A percentile compares a stretch with the other conserved stretches of the same genome.
Conservation (phyloP, 2,888 invertebrate genomes). For the Archips xylosteana region DNA sequence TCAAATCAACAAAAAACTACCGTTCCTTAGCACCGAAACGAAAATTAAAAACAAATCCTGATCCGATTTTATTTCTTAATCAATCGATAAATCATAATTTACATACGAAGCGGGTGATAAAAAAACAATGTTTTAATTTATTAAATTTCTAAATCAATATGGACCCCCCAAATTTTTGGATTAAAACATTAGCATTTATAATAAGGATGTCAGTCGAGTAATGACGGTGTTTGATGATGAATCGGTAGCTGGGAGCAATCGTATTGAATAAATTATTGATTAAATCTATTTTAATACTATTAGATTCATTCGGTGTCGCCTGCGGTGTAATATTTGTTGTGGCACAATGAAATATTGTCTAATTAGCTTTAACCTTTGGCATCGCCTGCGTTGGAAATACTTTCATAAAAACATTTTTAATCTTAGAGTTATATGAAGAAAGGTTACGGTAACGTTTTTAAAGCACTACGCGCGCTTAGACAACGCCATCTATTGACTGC, state of each 20-base stretch:
- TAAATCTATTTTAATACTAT: conserved; percentile 41
- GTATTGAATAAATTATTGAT: conserved; percentile 46
- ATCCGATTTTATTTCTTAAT: conserved; percentile 30
- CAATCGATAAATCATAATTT: conserved; percentile 38
- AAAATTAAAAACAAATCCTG: conserved; percentile 36
- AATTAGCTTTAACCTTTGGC: background rate
- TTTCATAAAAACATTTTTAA: too few relatives aligned
- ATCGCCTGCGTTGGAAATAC: too few relatives aligned
- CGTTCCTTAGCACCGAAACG: conserved; percentile 24
- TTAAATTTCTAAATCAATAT: conserved; percentile 52
- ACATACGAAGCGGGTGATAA: conserved; percentile 29
- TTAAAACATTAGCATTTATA: conserved; percentile 56
- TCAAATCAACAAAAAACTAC: conserved; percentile 29
- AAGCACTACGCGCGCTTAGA: too few relatives aligned
- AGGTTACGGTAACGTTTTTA: too few relatives aligned
- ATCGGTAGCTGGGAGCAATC: conserved; percentile 47
- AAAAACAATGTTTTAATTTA: conserved; percentile 39
- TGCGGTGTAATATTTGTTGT: conserved; percentile 4
- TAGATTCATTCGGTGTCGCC: conserved; percentile 21
- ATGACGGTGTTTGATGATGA: conserved; percentile 61
- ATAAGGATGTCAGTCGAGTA: conserved; percentile 60
- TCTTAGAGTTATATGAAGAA: too few relatives aligned
- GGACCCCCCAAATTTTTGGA: conserved; percentile 54
- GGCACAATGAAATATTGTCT: conserved; percentile 14
- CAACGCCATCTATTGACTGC: too few relatives aligned